Conservation (phyloP, 2,797 vertebrate species). For the Poecilia gillii region DNA sequence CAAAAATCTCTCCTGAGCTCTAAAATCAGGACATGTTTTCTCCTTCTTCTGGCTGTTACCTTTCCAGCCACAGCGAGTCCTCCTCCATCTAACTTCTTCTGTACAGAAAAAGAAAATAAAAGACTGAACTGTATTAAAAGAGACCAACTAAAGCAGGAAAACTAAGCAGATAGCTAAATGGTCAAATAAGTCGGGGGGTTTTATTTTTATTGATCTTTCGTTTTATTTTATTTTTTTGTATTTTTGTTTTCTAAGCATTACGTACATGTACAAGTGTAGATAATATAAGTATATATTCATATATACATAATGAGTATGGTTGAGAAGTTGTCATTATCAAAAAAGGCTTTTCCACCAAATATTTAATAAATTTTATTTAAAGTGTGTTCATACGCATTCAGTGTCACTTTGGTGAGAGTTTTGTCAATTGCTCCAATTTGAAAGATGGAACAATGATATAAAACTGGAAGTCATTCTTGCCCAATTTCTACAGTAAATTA, state of each 20-base stretch:
- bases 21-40: neutral
- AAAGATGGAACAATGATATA: neutral
- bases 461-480: neutral
- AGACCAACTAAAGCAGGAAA: slow-evolving; percentile 69
- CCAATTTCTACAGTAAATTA: neutral
- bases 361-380: neutral
- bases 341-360: neutral
- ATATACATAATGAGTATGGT: slow-evolving; percentile 81
- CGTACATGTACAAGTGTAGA: slow-evolving; percentile 89
- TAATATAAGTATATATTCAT: slow-evolving; percentile 86
- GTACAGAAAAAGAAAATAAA: too few species aligned
- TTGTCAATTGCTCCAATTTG: neutral
- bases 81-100: neutral
- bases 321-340: neutral
- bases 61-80: neutral
- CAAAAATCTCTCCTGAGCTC: neutral
- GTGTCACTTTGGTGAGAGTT: neutral
- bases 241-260: slow-evolving; percentile 76
- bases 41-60: neutral
- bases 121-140: slow-evolving; percentile 61
- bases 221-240: slow-evolving; percentile 78
- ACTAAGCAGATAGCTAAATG: slow-evolving; percentile 78
- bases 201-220: slow-evolving; percentile 74
- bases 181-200: slow-evolving; percentile 69
- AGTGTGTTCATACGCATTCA: neutral